Conservation (phyloP, 2,113 vertebrate genomes). For the Epinephelus moara region DNA sequence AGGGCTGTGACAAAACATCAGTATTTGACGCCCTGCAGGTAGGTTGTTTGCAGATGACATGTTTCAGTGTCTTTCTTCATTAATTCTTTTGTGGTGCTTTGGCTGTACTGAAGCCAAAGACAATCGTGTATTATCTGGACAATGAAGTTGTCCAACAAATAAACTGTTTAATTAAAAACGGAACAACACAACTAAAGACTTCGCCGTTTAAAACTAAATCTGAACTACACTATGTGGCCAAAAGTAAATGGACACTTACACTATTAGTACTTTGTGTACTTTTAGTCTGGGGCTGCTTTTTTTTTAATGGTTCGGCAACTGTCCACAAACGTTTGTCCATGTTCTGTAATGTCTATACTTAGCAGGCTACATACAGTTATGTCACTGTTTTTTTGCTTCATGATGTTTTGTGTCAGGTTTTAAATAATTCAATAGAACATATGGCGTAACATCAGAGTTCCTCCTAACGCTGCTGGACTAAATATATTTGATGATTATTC, state of each 20-base stretch:
- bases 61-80: background rate
- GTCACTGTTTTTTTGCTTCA: background rate
- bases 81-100: background rate
- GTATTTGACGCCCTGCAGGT: too few relatives aligned
- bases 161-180: background rate
- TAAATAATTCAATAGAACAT: conserved; percentile 55
- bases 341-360: conserved; percentile 25
- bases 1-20: too few relatives aligned
- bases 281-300: background rate
- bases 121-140: background rate
- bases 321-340: background rate
- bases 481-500: background rate
- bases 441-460: background rate
- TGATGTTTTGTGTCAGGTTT: conserved; percentile 11
- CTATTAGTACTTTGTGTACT: background rate
- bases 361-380: background rate
- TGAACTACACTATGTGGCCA: background rate
- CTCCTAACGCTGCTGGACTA: background rate
- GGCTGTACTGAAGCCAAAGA: background rate
- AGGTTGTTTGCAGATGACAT: background rate
- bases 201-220: background rate
- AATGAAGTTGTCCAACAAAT: background rate
- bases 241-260: background rate
- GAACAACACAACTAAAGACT: background rate
- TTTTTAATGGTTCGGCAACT: background rate